Conservation (phyloP, 2,113 vertebrate genomes). For the Oryzias curvinotus region DNA sequence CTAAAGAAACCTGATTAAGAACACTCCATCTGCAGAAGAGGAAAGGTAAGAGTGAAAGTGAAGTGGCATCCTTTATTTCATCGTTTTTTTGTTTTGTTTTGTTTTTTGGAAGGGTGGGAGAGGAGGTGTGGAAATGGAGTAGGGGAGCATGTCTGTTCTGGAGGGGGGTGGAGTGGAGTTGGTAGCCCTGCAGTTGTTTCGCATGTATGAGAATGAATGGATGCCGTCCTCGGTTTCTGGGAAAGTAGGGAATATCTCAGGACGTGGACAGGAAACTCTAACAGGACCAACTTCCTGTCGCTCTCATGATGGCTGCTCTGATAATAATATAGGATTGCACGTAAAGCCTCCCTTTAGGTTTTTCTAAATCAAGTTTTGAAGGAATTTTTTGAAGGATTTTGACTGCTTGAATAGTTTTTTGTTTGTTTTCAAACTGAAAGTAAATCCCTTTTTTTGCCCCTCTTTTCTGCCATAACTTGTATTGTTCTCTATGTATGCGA, state of each 20-base stretch:
- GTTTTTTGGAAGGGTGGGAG: conserved; percentile 21
- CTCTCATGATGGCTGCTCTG: conserved; percentile 75
- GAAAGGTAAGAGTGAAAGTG: conserved; percentile 1
- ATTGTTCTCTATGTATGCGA: conserved; percentile 57
- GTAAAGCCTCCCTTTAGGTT: conserved; percentile 2
- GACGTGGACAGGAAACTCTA: conserved; percentile 77
- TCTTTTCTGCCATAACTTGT: conserved; percentile 35
- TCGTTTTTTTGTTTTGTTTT: background rate
- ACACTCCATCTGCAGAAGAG: conserved; percentile 42
- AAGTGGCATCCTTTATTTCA: too few species aligned
- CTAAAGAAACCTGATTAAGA: conserved; percentile 53
- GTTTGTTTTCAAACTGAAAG: conserved; percentile 20
- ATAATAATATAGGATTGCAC: conserved; percentile 52
- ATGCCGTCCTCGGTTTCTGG: conserved; percentile 68
- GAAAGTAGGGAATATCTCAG: conserved; percentile 72
- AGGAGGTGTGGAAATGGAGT: conserved; percentile 28
- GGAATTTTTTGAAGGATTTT: too few species aligned
- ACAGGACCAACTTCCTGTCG: conserved; percentile 77
- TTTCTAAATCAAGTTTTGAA: too few species aligned
- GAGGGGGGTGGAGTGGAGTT: conserved; percentile 13
- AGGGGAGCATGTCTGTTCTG: conserved; percentile 30
- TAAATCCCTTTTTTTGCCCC: conserved; percentile 13
- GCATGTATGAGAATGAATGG: conserved; percentile 39
- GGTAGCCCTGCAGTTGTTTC: conserved; percentile 33
- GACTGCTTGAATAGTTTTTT: background rate